These are phyloP conservation scores for Glaucidium brasilianum DNA, from an alignment of 2,113 vertebrate genomes.

Conservation along the genomic window DNA sequence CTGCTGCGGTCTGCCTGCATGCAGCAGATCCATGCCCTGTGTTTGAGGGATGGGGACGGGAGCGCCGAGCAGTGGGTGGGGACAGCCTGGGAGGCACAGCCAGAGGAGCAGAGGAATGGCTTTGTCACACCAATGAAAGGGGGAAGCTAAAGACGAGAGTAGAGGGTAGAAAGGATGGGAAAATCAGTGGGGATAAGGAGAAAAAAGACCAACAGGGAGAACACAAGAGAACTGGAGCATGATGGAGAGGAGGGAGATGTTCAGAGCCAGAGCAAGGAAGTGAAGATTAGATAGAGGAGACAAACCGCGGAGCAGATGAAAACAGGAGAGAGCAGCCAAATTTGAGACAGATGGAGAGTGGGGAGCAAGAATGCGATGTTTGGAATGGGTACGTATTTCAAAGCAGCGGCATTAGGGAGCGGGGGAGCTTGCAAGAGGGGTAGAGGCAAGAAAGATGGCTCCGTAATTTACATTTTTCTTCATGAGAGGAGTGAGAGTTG, in stretches of 20 bases:
- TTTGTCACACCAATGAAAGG: background rate
- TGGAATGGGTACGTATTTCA: background rate
- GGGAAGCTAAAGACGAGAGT: background rate
- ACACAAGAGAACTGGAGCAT: background rate
- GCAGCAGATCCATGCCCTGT: background rate
- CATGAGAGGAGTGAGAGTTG: background rate
- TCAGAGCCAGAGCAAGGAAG: constrained; percentile 20
- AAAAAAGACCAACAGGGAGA: background rate
- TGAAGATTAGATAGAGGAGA: constrained; percentile 5
- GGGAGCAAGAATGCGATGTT: constrained; percentile 9
- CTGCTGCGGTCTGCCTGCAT: background rate
- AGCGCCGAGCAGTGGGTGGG: background rate
- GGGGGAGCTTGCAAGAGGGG: constrained; percentile 4
- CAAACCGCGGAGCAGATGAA: constrained; percentile 23
- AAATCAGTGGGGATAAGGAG: background rate
- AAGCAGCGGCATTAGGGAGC: background rate
- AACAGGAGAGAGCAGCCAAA: constrained; percentile 49
- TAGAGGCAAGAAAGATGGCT: background rate
- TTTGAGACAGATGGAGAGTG: constrained; percentile 64
- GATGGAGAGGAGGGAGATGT: background rate
- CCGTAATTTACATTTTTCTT: background rate
- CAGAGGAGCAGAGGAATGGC: background rate
- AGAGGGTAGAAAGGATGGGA: background rate
- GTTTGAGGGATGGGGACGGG: fast-evolving
- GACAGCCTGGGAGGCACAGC: background rate